Evolutionary conservation across 2,797 vertebrate species (phyloP).

Genomic region (Anabas testudineus): DNA sequence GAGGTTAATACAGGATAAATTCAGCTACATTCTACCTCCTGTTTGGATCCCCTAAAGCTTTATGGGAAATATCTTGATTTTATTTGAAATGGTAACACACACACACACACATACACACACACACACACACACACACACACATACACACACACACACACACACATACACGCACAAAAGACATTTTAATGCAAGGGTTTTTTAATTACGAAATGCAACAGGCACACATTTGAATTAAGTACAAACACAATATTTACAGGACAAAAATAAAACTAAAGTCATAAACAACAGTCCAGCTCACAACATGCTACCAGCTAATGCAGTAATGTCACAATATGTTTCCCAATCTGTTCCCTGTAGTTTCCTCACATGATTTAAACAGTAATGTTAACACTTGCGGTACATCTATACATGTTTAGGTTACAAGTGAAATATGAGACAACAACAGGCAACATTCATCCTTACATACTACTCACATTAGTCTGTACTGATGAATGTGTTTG

Average conservation of each 20-base stretch:
- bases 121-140: too few relatives aligned
- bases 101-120: too few relatives aligned
- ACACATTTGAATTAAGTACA: neutral
- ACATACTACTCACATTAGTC: neutral
- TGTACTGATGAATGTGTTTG: constrained; percentile 9
- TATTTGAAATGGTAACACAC: too few relatives aligned
- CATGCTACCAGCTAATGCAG: neutral
- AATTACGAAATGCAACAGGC: neutral
- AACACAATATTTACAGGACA: neutral
- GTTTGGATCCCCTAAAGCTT: neutral
- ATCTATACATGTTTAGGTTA: neutral
- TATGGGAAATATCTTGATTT: constrained; percentile 8
- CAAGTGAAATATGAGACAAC: neutral
- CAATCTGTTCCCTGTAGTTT: too few relatives aligned
- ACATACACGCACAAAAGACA: too few relatives aligned
- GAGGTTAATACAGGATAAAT: neutral
- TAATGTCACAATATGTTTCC: too few relatives aligned
- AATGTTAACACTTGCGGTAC: neutral
- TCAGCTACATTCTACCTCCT: neutral
- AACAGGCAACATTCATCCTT: neutral
- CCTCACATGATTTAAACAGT: neutral
- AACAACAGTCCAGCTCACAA: neutral
- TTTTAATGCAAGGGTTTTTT: constrained; percentile 16
- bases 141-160: too few relatives aligned
- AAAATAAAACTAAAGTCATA: neutral